Percentiles rank a stretch among this genome's conserved stretches.
Evolutionary conservation across 2,113 vertebrate genomes (phyloP).

Genomic region (Podarcis muralis): DNA sequence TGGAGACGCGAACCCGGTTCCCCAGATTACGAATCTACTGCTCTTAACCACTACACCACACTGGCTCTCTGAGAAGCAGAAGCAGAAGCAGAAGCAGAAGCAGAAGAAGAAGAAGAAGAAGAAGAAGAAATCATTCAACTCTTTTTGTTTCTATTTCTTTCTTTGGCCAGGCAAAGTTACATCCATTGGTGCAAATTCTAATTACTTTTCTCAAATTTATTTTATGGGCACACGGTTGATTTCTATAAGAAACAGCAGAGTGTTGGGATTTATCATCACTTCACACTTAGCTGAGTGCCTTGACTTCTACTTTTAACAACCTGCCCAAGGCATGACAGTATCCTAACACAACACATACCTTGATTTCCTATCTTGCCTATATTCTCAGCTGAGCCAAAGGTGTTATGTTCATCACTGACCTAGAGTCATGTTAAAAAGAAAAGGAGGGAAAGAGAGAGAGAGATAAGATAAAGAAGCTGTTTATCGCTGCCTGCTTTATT

Average conservation of each 20-base stretch:
- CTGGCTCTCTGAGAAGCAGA: too few relatives aligned
- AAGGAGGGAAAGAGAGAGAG: background rate
- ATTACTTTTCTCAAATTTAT: background rate
- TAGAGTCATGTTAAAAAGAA: background rate
- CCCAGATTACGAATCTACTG: too few relatives aligned
- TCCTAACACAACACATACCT: background rate
- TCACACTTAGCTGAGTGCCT: background rate
- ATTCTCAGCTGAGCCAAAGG: conserved; percentile 16
- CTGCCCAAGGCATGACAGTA: background rate
- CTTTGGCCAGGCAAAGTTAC: background rate
- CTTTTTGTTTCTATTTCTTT: background rate
- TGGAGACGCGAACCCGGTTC: too few relatives aligned
- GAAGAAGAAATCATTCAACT: background rate
- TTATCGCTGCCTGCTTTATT: conserved; percentile 13
- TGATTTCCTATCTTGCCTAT: background rate
- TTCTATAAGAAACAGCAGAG: background rate
- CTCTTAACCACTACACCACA: too few relatives aligned
- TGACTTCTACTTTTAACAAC: conserved; percentile 14
- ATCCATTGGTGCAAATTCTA: background rate
- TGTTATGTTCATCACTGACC: background rate
- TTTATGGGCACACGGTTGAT: background rate
- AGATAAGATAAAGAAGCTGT: conserved; percentile 4
- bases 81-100: too few relatives aligned
- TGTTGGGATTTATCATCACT: background rate
- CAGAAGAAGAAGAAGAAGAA: too few relatives aligned